Evolutionary conservation across 2,113 vertebrate species (phyloP), one percentile per base, ranked within the genome.

Genomic region (Aviceda subcristata): DNA sequence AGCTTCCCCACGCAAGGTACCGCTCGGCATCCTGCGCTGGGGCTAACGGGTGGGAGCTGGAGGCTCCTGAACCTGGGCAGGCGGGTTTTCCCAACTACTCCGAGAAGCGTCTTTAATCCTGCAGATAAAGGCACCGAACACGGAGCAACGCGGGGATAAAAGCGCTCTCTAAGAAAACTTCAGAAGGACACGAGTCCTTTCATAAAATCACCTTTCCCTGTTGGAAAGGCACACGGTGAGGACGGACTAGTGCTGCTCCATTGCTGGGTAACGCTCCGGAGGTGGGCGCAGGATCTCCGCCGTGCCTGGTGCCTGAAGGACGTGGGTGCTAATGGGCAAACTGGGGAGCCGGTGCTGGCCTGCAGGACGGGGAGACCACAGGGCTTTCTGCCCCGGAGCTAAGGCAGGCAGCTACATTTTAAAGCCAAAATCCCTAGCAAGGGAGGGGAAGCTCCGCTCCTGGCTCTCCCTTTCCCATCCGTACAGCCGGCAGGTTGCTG

Each of bases 11-110:
- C 56, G 48, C 71, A 56, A 53, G 39, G 56, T 6, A 32, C 46
- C 2, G 0, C 48, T 34, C 0, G 0, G 38, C 38, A 77, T 13
- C 57, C 68, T 53, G 36, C 6, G 2, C 34, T 17, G 12, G 32
- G 38, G 66, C 60, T 63, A 27, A 55, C 1, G 18, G 50, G 18
- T 0, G 1, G 1, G 4, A 36, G 39, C 29, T 39, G 63, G 50
- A 73, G 68, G n/a, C 21, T 88, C 62, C 74, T 71, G 24, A 92
- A 51, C 15, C 34, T 0, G 0, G 39, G 23, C 34, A 80, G 60
- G 57, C 17, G 79, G 23, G 27, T 62, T 66, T 73, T 60, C 64
- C 51, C 19, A 60, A 0, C 30, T 38, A 14, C 69, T 71, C 26
- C 43, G 63, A 82, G 48, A 75, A 59, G 30, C 7, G 9, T 41